Conservation (phyloP, 64 coral and sea anemone species). For the Actinia tenebrosa region DNA sequence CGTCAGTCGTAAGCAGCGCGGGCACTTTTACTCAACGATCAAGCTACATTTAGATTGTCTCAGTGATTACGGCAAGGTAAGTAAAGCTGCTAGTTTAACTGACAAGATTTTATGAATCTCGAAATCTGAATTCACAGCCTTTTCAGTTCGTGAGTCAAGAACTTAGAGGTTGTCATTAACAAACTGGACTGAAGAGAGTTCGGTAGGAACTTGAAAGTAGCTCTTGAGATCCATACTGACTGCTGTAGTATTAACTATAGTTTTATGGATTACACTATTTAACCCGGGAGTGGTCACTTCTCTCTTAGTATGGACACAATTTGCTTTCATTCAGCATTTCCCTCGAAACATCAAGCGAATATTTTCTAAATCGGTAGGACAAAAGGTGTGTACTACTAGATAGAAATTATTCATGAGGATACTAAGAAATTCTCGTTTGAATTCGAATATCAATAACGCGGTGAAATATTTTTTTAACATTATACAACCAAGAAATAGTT, state of each 20-base stretch:
- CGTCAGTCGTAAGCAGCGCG: neutral
- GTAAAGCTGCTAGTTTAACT: neutral
- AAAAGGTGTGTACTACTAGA: neutral
- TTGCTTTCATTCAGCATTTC: neutral
- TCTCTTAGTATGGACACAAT: neutral
- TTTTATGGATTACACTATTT: neutral
- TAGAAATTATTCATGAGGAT: conserved; percentile 1
- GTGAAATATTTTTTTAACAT: neutral
- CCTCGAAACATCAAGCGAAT: neutral
- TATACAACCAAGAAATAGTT: neutral
- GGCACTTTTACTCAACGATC: neutral
- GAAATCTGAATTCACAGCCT: neutral
- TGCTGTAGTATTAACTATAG: neutral
- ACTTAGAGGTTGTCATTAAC: neutral
- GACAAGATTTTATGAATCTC: neutral
- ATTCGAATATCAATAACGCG: neutral
- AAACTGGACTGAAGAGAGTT: neutral
- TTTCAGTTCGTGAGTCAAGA: neutral
- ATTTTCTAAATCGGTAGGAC: neutral
- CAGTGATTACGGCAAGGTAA: neutral
- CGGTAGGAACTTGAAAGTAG: neutral
- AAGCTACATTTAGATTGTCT: neutral
- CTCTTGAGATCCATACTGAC: neutral
- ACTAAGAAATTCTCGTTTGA: neutral
- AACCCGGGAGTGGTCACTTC: neutral